Percentiles rank a stretch among this genome's conserved stretches.
Conservation (phyloP, 2,888 invertebrate species). For the Cryptophagus acutangulus region DNA sequence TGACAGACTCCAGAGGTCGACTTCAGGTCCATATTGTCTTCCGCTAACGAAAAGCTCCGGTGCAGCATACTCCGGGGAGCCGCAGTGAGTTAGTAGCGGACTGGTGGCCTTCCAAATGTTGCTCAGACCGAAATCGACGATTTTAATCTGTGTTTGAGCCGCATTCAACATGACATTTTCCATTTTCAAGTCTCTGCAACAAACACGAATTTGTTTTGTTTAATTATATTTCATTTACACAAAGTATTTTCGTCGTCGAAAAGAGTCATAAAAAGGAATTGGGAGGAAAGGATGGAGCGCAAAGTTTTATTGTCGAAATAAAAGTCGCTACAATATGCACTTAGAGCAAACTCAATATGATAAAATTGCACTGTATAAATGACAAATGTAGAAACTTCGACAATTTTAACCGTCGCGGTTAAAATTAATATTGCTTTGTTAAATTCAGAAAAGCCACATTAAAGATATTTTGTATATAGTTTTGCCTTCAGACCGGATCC, state of each 20-base stretch:
- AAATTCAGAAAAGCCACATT: slow-evolving; percentile 23
- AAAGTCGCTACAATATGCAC: slow-evolving; percentile 27
- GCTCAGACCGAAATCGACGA: slow-evolving; percentile 73
- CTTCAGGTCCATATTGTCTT: slow-evolving; percentile 67
- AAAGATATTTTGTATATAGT: slow-evolving; percentile 19
- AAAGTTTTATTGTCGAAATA: not conserved
- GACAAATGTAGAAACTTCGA: slow-evolving; percentile 32
- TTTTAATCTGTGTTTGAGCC: slow-evolving; percentile 64
- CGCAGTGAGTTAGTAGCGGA: slow-evolving; percentile 69
- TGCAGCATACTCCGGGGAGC: slow-evolving; percentile 75
- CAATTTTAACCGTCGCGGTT: slow-evolving; percentile 26
- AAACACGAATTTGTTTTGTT: not conserved
- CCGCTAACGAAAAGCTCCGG: slow-evolving; percentile 69
- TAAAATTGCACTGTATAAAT: slow-evolving; percentile 28
- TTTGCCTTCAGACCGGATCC: slow-evolving; percentile 4
- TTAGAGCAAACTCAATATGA: slow-evolving; percentile 22
- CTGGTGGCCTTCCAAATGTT: slow-evolving; percentile 58
- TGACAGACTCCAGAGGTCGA: slow-evolving; percentile 66
- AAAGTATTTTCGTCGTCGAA: not conserved
- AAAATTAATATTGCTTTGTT: slow-evolving; percentile 34
- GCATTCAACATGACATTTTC: slow-evolving; percentile 71
- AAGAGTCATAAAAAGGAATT: no score
- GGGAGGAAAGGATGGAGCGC: not conserved
- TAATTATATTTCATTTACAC: no score
- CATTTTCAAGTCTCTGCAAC: slow-evolving; percentile 68